Evolutionary conservation across 2,113 vertebrate species (phyloP).

Genomic region (Stictonetta naevosa): DNA sequence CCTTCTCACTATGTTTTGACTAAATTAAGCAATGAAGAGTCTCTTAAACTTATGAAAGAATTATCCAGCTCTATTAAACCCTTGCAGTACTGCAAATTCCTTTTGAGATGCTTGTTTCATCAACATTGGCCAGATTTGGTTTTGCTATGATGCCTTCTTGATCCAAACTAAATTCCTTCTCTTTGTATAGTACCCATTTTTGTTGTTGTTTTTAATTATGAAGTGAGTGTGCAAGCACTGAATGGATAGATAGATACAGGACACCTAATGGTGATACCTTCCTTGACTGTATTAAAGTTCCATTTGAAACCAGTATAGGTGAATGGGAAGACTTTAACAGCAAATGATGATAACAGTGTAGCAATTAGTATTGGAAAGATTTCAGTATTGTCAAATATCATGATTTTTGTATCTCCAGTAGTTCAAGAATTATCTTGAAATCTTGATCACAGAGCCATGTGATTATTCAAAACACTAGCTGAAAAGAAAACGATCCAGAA

Average conservation of each 20-base stretch:
- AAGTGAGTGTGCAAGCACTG: background rate
- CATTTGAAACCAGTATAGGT: background rate
- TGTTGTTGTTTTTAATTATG: background rate
- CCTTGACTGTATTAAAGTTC: background rate
- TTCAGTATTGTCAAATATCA: background rate
- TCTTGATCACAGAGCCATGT: background rate
- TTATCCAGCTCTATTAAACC: background rate
- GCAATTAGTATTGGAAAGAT: background rate
- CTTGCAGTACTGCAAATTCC: background rate
- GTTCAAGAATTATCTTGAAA: background rate
- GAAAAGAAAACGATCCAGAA: background rate
- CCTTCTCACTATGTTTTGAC: background rate
- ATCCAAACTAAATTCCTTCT: background rate
- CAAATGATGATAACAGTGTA: background rate
- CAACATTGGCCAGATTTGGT: background rate
- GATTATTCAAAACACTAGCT: background rate
- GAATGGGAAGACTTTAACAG: background rate
- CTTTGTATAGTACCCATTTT: background rate
- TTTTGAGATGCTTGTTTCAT: background rate
- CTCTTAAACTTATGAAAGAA: background rate
- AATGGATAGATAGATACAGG: background rate
- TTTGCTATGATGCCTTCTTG: background rate
- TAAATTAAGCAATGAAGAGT: background rate
- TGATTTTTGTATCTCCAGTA: background rate
- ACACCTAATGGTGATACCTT: background rate